Evolutionary conservation across 1,140 invertebrate species (phyloP), one percentile per base, ranked within the genome.

Genomic region (Cydia strobilella): DNA sequence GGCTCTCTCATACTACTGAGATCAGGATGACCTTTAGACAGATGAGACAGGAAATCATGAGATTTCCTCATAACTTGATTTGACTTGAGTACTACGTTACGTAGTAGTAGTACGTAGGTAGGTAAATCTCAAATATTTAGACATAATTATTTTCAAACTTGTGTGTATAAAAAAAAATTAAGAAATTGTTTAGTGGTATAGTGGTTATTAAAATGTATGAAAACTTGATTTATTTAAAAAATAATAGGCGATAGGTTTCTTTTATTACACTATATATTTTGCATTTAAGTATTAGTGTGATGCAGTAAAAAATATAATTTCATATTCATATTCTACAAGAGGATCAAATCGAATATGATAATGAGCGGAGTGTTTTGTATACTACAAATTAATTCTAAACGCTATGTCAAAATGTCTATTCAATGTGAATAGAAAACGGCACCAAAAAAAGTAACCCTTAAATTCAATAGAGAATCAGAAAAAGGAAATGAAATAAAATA

Each of bases 401-500:
- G 65, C 65, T n/a, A 20, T 42, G 31, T 35, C 25, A 69, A 35
- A 69, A 35, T 66, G 23, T 27, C 12, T 35, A 69, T 69, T 69
- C 31, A 69, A 51, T 15, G 18, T 18, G 42, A 51, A 51, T 15
- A 72, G 45, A 48, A 72, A 69, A 39, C 65, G 0, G 45, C 20
- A 25, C 66, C 78, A 77, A 86, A 84, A 80, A 75, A 79, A 75
- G 69, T 77, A 78, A 81, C 76, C 69, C 77, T 74, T 76, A 82
- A 85, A 86, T 86, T 81, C 79, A 90, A 77, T 82, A 86, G 90
- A 87, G 84, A 74, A 79, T 86, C 87, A 86, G 84, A 87, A 86
- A 89, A 89, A 89, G 78, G 85, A 87, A 86, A 86, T 80, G 90
- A 87, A 90, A 92, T 83, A 89, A 90, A 90, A 91, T 91, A 91